Base-by-base conservation (phyloP, 2,797 vertebrate genomes). In the Kryptolebias ocellatus region DNA sequence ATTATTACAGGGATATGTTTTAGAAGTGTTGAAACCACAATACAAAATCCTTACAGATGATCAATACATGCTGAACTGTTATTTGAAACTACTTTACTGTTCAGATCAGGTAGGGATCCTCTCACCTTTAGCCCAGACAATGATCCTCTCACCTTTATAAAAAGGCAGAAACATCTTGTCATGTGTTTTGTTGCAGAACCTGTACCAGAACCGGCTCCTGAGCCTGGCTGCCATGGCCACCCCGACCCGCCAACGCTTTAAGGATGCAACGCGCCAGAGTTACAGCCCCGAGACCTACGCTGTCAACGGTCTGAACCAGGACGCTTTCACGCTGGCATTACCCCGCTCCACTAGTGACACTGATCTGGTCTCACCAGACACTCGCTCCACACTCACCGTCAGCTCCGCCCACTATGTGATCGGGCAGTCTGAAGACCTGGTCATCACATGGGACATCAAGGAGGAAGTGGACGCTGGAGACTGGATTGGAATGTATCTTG, bases 401-500 rank as follows among this genome's bases (percentile, higher is more conserved):
- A 98, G 94, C 93, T 94, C 95, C 84, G 97, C 95, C 69, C 93
- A 94, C 88, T 98, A 97, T 79, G 93, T 93, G 75, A 95, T 99
- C 0, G 95, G 96, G 63, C 96, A 97, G 76, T 95, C 96, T 0
- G 95, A 96, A 67, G 95, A 97, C 84, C 92, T 99, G 27, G 90
- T 97, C 60, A 95, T 99, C 82, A 95, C 95, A 60, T 99, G 98
- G 98, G 97, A 99, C 92, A 97, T 99, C 90, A 98, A 96, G 74
- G 98, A 99, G 74, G 97, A 99, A 37, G 98, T 99, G 72, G 98
- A 98, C 20, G 95, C 98, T 2, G 96, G 97, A 7, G 98, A 99
- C 87, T 99, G 98, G 98, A 99, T 99, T 0, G 98, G 98, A 86
- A 98, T 99, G 97, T 99, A 99, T 85, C 95, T 96, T 39, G 91